These are phyloP conservation scores for Brachirus orientalis DNA, from an alignment of 2,113 vertebrate species.

Conservation along the genomic window DNA sequence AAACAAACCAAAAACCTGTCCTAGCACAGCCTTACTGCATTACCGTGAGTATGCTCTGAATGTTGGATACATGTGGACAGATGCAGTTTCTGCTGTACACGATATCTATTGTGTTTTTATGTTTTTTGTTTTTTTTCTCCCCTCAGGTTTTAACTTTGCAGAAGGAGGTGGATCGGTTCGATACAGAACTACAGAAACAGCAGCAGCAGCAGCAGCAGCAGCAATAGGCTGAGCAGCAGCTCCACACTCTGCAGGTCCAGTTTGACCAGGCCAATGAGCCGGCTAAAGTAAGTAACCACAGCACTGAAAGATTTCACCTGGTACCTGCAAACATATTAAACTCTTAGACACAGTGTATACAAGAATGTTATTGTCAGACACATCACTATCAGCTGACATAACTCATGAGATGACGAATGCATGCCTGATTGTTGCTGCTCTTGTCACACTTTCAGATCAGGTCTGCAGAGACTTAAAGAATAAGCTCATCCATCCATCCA, in stretches of 20 bases:
- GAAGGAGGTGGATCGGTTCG: constrained; percentile 44
- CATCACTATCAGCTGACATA: neutral
- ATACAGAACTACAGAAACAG: constrained; percentile 30
- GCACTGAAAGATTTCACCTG: neutral
- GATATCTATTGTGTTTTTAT: neutral
- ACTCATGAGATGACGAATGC: neutral
- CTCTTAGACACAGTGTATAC: no score
- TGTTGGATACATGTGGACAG: no score
- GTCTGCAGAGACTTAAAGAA: constrained; percentile 22
- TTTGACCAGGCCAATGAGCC: constrained; percentile 13
- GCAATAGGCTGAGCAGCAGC: constrained; percentile 31
- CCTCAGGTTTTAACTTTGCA: constrained; percentile 50
- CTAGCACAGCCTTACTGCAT: no score
- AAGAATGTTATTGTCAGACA: neutral
- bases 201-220: constrained; percentile 36
- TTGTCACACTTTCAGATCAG: constrained; percentile 11
- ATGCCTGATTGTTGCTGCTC: neutral
- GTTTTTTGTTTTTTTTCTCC: neutral
- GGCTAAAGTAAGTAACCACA: constrained; percentile 51
- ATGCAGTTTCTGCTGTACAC: no score
- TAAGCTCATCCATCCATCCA: neutral
- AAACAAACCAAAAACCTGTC: no score
- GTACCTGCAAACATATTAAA: no score
- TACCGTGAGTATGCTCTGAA: no score
- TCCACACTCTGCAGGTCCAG: constrained; percentile 35